These are phyloP conservation scores for Lichenostomus cassidix DNA, from an alignment of 2,113 vertebrate species.

Conservation along the genomic window DNA sequence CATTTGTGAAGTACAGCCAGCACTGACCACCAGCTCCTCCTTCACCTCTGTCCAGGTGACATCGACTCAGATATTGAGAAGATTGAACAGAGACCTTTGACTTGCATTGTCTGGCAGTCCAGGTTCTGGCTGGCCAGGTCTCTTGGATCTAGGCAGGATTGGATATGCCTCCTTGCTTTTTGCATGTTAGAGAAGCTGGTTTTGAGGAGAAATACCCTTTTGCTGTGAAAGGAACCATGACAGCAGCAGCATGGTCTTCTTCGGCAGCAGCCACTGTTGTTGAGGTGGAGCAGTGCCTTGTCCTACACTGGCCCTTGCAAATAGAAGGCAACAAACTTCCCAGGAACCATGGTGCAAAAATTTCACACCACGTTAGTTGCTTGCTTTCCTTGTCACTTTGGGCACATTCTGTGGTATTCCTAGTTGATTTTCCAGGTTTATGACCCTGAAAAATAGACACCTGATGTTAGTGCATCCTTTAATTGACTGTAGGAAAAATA, in stretches of 20 bases:
- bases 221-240: neutral
- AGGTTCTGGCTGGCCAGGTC: neutral
- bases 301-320: neutral
- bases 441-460: neutral
- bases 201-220: neutral
- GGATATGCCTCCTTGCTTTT: neutral
- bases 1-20: neutral
- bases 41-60: neutral
- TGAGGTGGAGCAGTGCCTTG: neutral
- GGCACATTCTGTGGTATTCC: neutral
- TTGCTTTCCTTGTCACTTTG: neutral
- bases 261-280: neutral
- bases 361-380: neutral
- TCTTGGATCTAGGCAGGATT: neutral
- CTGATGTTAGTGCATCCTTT: neutral
- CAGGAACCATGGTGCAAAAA: fast-evolving
- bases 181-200: neutral
- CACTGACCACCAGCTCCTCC: neutral
- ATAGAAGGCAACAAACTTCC: neutral
- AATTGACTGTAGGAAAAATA: neutral
- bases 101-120: neutral
- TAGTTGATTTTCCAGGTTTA: neutral
- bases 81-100: neutral
- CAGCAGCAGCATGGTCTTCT: neutral
- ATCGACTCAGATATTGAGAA: neutral